Conservation (phyloP, 2,113 vertebrate genomes). For the Variabilichromis moorii region DNA sequence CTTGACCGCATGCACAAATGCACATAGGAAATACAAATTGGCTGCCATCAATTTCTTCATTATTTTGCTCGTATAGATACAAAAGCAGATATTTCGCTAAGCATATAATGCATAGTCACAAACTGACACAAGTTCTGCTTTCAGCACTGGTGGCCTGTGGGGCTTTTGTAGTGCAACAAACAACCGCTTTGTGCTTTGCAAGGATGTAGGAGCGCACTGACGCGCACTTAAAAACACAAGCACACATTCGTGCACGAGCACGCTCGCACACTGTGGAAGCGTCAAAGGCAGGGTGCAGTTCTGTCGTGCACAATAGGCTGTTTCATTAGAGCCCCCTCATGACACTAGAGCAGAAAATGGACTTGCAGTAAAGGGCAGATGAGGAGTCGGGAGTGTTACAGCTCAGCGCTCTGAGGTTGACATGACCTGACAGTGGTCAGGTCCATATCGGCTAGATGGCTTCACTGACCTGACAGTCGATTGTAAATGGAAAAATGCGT, state of each 20-base stretch:
- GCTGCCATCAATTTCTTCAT: not conserved
- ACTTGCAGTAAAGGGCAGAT: not conserved
- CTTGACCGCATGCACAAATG: not conserved
- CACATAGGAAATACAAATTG: not conserved
- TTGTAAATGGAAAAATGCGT: not conserved
- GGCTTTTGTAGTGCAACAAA: constrained; percentile 48
- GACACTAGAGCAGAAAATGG: constrained; percentile 41
- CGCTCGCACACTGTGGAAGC: constrained; percentile 5
- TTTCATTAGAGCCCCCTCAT: constrained; percentile 53
- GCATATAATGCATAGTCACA: not conserved
- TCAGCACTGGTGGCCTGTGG: constrained; percentile 7
- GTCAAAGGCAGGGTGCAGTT: constrained; percentile 37
- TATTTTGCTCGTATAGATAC: not conserved
- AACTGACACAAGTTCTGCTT: not conserved
- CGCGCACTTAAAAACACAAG: not conserved
- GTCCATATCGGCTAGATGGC: not conserved
- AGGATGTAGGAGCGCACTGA: constrained; percentile 15
- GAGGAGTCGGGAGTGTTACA: not conserved
- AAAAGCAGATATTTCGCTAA: not conserved
- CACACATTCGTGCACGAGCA: not conserved
- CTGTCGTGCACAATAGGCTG: constrained; percentile 42
- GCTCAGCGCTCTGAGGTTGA: constrained; percentile 1
- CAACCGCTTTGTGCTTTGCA: constrained; percentile 41
- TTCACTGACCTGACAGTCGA: constrained; percentile 1
- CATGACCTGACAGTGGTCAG: constrained; percentile 10